Conservation (phyloP, 2,113 vertebrate genomes). For the Leptobrachium ailaonicum region DNA sequence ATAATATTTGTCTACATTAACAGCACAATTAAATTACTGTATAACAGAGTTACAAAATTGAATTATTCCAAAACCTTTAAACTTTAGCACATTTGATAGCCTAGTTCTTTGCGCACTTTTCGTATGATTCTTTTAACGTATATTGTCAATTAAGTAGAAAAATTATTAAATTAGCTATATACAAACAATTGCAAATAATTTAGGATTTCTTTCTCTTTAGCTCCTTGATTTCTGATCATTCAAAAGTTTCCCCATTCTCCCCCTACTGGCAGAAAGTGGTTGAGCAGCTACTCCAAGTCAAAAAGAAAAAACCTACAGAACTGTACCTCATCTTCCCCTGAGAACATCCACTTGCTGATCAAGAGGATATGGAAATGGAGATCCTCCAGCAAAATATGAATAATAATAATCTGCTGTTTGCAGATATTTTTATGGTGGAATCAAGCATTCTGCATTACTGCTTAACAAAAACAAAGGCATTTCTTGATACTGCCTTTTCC, state of each 20-base stretch:
- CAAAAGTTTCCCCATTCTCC: constrained; percentile 43
- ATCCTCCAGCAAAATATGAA: constrained; percentile 41
- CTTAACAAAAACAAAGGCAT: too few species aligned
- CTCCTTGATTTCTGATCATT: constrained; percentile 8
- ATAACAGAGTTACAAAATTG: too few species aligned
- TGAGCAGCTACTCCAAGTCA: constrained; percentile 34
- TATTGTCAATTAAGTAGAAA: too few species aligned
- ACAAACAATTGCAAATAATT: not conserved
- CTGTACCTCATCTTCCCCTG: constrained; percentile 28
- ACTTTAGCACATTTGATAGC: too few species aligned
- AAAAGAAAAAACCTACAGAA: constrained; percentile 36
- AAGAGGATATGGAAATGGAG: constrained; percentile 44
- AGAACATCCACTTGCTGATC: constrained; percentile 43
- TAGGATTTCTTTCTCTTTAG: not conserved
- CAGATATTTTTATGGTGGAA: not conserved
- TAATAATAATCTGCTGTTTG: constrained; percentile 27
- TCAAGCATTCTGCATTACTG: too few species aligned
- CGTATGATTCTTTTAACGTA: too few species aligned
- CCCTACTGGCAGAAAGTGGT: constrained; percentile 25
- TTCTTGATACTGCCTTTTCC: too few species aligned
- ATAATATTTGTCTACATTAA: too few species aligned
- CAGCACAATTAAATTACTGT: too few species aligned
- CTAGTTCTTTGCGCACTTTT: too few species aligned
- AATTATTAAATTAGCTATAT: too few species aligned
- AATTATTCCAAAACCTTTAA: too few species aligned